Percentiles rank a stretch among this genome's conserved stretches.
Evolutionary conservation across 2,888 invertebrate species (phyloP).

Genomic region (Marasmarcha lunaedactyla): DNA sequence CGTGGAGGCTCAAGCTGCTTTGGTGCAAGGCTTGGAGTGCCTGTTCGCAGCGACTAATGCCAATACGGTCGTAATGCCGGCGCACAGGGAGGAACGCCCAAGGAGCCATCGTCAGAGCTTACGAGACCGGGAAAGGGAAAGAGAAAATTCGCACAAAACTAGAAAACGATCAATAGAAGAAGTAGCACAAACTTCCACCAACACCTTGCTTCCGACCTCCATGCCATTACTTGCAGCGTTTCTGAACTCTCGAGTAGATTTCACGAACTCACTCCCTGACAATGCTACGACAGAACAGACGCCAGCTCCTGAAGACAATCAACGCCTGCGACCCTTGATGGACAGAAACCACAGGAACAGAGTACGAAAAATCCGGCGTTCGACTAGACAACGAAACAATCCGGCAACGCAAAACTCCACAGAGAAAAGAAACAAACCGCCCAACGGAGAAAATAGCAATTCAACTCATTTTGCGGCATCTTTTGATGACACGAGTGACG

Average conservation of each 20-base stretch:
- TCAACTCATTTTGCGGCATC: constrained; percentile 79
- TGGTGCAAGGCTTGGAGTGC: constrained; percentile 67
- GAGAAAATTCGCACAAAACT: constrained; percentile 50
- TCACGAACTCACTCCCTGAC: constrained; percentile 51
- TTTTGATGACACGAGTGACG: constrained; percentile 86
- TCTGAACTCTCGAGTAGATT: constrained; percentile 71
- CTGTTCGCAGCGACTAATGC: constrained; percentile 61
- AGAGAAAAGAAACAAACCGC: constrained; percentile 41
- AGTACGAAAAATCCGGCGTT: constrained; percentile 67
- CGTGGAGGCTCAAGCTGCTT: constrained; percentile 67
- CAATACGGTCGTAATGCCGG: constrained; percentile 60
- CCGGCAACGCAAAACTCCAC: constrained; percentile 31
- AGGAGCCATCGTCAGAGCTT: constrained; percentile 47
- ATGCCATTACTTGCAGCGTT: constrained; percentile 75
- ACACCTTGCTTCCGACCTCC: constrained; percentile 73
- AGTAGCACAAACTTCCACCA: constrained; percentile 75
- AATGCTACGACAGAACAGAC: constrained; percentile 32
- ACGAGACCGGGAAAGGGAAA: constrained; percentile 49
- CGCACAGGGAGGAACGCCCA: constrained; percentile 47
- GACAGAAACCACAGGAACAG: constrained; percentile 61
- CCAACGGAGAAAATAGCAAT: constrained; percentile 33
- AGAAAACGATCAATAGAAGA: constrained; percentile 67
- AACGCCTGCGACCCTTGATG: constrained; percentile 52
- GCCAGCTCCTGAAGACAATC: constrained; percentile 40
- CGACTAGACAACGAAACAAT: constrained; percentile 60